phyloP scores from a whole-genome alignment of 1,140 invertebrate species.

The Eupristina koningsbergeri region DNA sequence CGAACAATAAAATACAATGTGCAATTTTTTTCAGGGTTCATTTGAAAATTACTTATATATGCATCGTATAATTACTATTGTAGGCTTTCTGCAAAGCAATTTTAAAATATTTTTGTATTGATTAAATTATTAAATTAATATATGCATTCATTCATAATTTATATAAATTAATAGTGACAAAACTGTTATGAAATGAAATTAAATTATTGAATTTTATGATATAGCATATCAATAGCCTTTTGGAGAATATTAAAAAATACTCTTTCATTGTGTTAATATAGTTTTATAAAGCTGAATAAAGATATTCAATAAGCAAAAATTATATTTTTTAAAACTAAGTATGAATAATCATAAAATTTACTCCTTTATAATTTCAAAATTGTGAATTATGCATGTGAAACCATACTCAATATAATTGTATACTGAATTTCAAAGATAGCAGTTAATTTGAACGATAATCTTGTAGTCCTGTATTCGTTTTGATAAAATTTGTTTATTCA shows the following conservation, averaged over 20 bases:
- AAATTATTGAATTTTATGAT: too few relatives aligned
- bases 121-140: not conserved
- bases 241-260: not conserved
- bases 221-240: too few relatives aligned
- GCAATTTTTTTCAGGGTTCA: not conserved
- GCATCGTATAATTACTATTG: not conserved
- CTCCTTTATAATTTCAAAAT: not conserved
- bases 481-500: not conserved
- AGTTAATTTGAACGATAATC: not conserved
- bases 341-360: not conserved
- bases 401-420: not conserved
- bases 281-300: not conserved
- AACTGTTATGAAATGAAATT: not conserved
- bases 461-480: not conserved
- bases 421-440: not conserved
- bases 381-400: not conserved
- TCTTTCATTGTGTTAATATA: not conserved
- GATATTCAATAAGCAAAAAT: not conserved
- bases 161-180: not conserved
- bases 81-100: not conserved
- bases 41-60: constrained; percentile 5
- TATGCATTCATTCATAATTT: not conserved
- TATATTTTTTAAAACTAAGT: not conserved
- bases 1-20: constrained; percentile 9
- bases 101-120: constrained; percentile 10